These are phyloP conservation scores for Percopsis omiscomaycus DNA, from an alignment of 2,797 vertebrate species.

Conservation along the genomic window DNA sequence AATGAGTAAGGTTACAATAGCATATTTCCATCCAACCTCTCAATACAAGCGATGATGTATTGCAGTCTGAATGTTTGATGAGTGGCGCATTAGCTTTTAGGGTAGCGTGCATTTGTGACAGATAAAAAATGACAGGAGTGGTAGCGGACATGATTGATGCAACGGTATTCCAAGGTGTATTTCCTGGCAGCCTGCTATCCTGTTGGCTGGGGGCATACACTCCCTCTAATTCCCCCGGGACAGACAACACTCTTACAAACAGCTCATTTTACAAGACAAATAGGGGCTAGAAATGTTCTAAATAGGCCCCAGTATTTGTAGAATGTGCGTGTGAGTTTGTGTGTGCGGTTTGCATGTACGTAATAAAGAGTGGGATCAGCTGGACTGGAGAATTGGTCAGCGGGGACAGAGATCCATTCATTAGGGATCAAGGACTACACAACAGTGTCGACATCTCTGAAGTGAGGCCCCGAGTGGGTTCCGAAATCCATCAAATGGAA, in stretches of 20 bases:
- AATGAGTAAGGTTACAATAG: no score
- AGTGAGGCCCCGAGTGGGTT: not conserved
- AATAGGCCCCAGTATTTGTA: constrained; percentile 7
- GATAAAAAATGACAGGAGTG: constrained; percentile 22
- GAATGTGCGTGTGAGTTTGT: constrained; percentile 1
- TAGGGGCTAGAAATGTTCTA: constrained; percentile 22
- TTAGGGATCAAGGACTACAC: constrained; percentile 24
- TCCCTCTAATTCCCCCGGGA: constrained; percentile 10
- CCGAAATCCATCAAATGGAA: not conserved
- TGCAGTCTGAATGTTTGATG: no score
- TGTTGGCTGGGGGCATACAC: constrained; percentile 14
- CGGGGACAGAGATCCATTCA: constrained; percentile 46
- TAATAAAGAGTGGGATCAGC: constrained; percentile 27
- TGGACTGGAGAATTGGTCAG: constrained; percentile 26
- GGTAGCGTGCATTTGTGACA: constrained; percentile 23
- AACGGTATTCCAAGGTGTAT: constrained; percentile 7
- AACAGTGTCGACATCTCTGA: constrained; percentile 7
- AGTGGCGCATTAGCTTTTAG: not conserved
- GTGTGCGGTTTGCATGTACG: constrained; percentile 8
- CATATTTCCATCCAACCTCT: no score
- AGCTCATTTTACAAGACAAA: constrained; percentile 14
- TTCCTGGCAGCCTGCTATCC: constrained; percentile 16
- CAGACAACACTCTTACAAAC: constrained; percentile 8
- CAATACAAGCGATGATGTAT: no score
- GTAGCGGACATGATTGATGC: not conserved